Evolutionary conservation across 2,888 invertebrate species (phyloP), one percentile per base, ranked within the genome.

Genomic region (Brachypalpus laphriformis): DNA sequence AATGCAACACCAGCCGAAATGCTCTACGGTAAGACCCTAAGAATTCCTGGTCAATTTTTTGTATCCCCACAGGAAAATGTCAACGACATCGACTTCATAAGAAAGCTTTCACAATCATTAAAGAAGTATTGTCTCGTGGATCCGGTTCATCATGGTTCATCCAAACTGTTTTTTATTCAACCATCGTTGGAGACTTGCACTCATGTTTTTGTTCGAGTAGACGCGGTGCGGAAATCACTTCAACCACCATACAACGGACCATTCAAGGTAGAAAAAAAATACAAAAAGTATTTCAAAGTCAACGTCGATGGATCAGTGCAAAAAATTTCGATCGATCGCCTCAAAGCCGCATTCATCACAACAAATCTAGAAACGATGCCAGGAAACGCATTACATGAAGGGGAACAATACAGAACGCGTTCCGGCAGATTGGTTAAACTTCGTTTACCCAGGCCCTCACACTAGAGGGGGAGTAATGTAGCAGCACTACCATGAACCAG

Each of bases 1-100:
- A 61, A 88, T 9, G 74, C 88, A 9, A 87, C 88, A 4, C 74
- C 90, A 20, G 88, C 90, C 0, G 88, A 90, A 54, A 70, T 91
- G 66, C 82, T 90, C 0, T 90, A 89, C 61, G 90, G 90, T 0
- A 77, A 86, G 49, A 49, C 82, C 1, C 66, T 90, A 3, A 74
- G 87, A 4, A 42, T 90, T 4, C 89, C 89, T 6, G 57, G 75
- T 14, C 75, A 76, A 42, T 76, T 87, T 42, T 82, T 75, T 34
- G 11, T 51, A 1, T 61, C 54, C 28, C 31, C 31, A 54, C 25
- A 2, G 25, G 25, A 25, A 25, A 25, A 25, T 4, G 3, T 25
- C 5, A 25, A 25, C 5, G 25, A 25, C 25, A 25, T 5, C 14
- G 71, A 71, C n/a, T 82, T 76, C 28, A 34, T 59, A 22, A 47